A percentile compares a stretch with the other conserved stretches of the same genome.
phyloP scores from a whole-genome alignment of 37 sponge, comb jelly and placozoan species.

The Halichondria panicea region DNA sequence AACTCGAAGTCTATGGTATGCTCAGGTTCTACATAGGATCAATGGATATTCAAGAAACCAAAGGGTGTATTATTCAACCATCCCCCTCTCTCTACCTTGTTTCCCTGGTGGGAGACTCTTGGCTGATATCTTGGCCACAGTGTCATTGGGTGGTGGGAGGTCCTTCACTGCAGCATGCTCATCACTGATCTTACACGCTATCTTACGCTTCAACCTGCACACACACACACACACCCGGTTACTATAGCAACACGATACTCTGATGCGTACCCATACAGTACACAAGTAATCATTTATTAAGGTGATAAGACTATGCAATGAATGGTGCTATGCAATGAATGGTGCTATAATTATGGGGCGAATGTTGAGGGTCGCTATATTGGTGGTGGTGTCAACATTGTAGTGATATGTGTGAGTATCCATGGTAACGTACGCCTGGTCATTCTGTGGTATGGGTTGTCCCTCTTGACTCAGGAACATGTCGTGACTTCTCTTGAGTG shows the following conservation, averaged over 20 bases:
- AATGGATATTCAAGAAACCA: neutral
- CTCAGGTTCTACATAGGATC: neutral
- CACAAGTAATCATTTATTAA: no score
- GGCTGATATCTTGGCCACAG: slow-evolving; percentile 28
- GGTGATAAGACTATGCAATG: no score
- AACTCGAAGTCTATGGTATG: neutral
- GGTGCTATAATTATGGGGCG: no score
- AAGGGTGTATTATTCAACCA: neutral
- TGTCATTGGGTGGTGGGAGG: slow-evolving; percentile 40
- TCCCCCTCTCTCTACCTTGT: neutral
- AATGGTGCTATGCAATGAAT: no score
- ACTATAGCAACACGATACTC: neutral
- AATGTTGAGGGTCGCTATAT: no score
- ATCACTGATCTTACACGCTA: slow-evolving; percentile 75
- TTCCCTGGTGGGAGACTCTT: slow-evolving; percentile 6
- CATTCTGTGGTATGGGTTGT: slow-evolving; percentile 77
- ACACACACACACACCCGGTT: slow-evolving; percentile 11
- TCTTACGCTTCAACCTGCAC: slow-evolving; percentile 59
- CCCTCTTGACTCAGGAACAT: slow-evolving; percentile 92
- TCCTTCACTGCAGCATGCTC: slow-evolving; percentile 80
- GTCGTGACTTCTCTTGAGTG: slow-evolving; percentile 97
- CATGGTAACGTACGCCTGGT: slow-evolving; percentile 54
- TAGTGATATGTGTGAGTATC: no score
- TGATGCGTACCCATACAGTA: no score
- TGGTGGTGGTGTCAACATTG: neutral